Conservation (phyloP, 2,797 vertebrate genomes). For the Alauda arvensis region DNA sequence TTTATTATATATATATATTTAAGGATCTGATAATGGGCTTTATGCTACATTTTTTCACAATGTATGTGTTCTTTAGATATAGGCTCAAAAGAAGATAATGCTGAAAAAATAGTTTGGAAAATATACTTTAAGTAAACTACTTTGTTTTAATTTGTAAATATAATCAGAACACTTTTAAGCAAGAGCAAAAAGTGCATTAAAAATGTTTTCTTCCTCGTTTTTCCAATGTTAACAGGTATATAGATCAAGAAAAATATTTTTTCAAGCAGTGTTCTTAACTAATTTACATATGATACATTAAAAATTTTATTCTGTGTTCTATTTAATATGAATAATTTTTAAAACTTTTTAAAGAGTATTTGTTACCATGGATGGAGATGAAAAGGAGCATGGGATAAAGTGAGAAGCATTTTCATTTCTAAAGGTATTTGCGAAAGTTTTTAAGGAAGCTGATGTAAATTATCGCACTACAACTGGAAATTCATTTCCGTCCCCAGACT, state of each 20-base stretch:
- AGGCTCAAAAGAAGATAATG: background rate
- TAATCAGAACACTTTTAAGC: background rate
- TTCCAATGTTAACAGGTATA: background rate
- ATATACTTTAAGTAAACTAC: background rate
- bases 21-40: background rate
- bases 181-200: background rate
- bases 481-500: background rate
- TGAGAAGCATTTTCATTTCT: background rate
- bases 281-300: background rate
- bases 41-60: background rate
- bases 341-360: background rate
- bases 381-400: background rate
- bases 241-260: background rate
- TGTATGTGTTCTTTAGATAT: background rate
- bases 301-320: background rate
- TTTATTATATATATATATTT: background rate
- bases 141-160: background rate
- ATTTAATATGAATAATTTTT: background rate
- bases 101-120: background rate
- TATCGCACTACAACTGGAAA: background rate
- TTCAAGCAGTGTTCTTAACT: background rate
- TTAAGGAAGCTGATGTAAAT: background rate
- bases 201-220: background rate
- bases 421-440: background rate
- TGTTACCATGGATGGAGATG: background rate